Evolutionary conservation across 2,888 invertebrate genomes (phyloP).

Genomic region (Metallyticus violacea): DNA sequence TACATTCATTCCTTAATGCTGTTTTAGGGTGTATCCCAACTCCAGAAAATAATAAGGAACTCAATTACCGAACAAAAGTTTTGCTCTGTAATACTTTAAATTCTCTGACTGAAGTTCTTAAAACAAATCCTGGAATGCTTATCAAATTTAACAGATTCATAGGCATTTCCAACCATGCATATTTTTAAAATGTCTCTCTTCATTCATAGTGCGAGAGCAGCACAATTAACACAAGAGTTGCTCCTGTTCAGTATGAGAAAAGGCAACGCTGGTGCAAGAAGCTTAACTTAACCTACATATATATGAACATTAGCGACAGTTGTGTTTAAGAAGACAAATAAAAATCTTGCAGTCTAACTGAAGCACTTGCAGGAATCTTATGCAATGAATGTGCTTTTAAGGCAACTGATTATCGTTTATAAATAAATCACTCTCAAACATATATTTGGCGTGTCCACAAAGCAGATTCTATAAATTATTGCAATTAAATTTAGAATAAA

Average conservation of each 20-base stretch:
- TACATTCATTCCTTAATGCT: neutral
- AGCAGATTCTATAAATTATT: neutral
- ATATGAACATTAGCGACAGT: neutral
- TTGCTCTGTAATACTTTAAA: neutral
- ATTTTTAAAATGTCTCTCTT: neutral
- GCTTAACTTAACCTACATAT: neutral
- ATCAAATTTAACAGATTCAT: neutral
- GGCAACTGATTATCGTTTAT: neutral
- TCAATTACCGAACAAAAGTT: no score
- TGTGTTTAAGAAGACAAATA: neutral
- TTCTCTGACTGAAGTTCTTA: neutral
- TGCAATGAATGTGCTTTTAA: neutral
- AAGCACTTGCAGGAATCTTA: neutral
- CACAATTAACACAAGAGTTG: neutral
- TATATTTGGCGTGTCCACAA: neutral
- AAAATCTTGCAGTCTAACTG: neutral
- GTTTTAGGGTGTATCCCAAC: conserved; percentile 9
- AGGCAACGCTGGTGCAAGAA: neutral
- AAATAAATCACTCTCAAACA: neutral
- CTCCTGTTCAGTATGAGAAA: neutral
- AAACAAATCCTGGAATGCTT: neutral
- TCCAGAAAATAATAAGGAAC: neutral
- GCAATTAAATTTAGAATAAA: neutral
- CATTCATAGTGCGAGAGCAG: neutral
- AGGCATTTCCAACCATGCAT: neutral